A percentile compares a stretch with the other conserved stretches of the same genome.
phyloP scores from a whole-genome alignment of 2,113 vertebrate genomes.

The Propithecus coquereli region DNA sequence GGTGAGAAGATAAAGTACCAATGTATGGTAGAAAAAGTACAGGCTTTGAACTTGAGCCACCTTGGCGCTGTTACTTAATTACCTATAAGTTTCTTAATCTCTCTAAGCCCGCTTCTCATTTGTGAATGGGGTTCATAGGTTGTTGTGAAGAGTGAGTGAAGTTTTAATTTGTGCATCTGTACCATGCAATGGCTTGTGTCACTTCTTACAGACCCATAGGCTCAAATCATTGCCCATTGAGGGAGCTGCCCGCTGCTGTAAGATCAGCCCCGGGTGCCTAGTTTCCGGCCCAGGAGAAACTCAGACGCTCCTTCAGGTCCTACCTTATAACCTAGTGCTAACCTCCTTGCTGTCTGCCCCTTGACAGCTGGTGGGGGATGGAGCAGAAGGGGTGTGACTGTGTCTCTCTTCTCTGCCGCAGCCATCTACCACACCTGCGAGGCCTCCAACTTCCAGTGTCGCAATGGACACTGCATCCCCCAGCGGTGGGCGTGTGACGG shows the following conservation, averaged over 20 bases:
- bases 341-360: rapidly evolving
- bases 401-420: constrained; percentile 65
- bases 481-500: constrained; percentile 97
- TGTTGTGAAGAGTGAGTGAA: too few relatives aligned
- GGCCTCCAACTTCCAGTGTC: constrained; percentile 96
- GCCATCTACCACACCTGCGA: constrained; percentile 95
- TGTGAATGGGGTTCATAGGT: background rate
- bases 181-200: background rate
- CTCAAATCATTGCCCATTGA: background rate
- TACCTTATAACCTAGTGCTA: rapidly evolving
- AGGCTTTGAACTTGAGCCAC: background rate
- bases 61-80: background rate
- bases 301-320: rapidly evolving
- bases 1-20: background rate
- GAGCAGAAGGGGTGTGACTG: background rate
- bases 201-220: background rate
- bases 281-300: background rate
- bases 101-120: background rate
- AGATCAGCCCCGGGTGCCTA: background rate
- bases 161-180: background rate
- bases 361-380: background rate
- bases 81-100: background rate
- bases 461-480: constrained; percentile 95
- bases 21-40: rapidly evolving
- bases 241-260: background rate